Percentiles rank a stretch among this genome's conserved stretches.
These are phyloP conservation scores for Drosophila hamatofila DNA, from an alignment of 2,888 invertebrate species.

Conservation along the genomic window DNA sequence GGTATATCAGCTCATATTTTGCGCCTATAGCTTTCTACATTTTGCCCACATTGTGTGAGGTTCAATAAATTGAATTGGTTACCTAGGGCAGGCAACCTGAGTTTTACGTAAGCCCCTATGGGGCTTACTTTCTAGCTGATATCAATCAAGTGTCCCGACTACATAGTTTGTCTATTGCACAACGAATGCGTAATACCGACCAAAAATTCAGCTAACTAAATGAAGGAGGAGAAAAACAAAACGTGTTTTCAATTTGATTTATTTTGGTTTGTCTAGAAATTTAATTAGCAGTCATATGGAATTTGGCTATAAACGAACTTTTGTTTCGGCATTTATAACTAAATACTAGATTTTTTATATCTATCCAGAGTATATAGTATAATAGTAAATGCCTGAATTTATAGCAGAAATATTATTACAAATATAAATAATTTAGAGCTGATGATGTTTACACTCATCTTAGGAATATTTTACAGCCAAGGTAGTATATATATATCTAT, in stretches of 20 bases:
- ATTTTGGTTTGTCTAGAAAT: conserved; percentile 9
- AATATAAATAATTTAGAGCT: background rate
- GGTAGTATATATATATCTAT: background rate
- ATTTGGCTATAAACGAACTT: background rate
- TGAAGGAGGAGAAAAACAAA: conserved; percentile 1
- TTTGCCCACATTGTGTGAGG: conserved; percentile 43
- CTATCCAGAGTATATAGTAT: background rate
- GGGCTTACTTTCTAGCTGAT: conserved; percentile 19
- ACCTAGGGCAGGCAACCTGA: background rate
- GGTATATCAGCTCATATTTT: background rate
- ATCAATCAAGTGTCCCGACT: conserved; percentile 16
- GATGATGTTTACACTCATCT: background rate
- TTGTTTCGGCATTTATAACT: background rate
- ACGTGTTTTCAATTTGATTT: conserved; percentile 13
- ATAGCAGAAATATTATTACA: background rate
- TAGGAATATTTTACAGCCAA: background rate
- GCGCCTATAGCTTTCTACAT: conserved; percentile 2
- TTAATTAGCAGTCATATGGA: conserved; percentile 27
- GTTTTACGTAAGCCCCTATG: conserved; percentile 36
- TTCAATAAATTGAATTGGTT: conserved; percentile 20
- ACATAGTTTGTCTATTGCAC: conserved; percentile 4
- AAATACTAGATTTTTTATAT: background rate
- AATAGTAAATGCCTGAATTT: background rate
- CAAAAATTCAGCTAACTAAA: background rate
- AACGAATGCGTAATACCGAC: conserved; percentile 1